Percentiles rank a stretch among this genome's conserved stretches.
These are phyloP conservation scores for Lepidurus couesii DNA, from an alignment of 1,140 invertebrate genomes.

Conservation along the genomic window DNA sequence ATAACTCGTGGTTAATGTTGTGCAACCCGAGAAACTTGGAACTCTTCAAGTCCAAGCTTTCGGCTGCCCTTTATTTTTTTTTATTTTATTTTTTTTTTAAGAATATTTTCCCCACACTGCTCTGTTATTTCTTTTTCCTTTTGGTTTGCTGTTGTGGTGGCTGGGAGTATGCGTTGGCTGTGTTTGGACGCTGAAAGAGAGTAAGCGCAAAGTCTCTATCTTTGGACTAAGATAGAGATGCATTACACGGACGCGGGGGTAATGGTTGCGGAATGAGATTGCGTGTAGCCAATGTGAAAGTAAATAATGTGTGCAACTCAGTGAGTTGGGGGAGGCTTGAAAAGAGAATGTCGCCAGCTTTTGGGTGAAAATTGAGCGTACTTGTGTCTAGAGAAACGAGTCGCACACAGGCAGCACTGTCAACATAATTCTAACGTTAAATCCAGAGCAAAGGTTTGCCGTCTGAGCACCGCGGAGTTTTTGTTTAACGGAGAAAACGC, in stretches of 20 bases:
- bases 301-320: background rate
- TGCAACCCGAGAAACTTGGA: constrained; percentile 7
- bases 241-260: background rate
- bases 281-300: constrained; percentile 3
- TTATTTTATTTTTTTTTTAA: background rate
- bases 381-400: background rate
- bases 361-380: background rate
- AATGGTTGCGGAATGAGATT: background rate
- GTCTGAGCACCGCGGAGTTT: background rate
- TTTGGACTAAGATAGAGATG: background rate
- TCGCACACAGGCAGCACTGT: background rate
- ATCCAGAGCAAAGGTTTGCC: background rate
- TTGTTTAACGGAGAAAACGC: background rate
- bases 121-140: background rate
- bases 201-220: background rate
- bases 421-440: background rate
- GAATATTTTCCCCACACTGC: too few relatives aligned
- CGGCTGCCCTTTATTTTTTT: background rate
- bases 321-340: background rate
- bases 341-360: background rate
- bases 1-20: constrained; percentile 8
- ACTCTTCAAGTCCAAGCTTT: constrained; percentile 16
- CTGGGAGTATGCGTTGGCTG: background rate
- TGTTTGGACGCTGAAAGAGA: background rate
- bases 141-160: background rate